Conservation (phyloP, 2,888 invertebrate genomes). For the Epiblema foenella region DNA sequence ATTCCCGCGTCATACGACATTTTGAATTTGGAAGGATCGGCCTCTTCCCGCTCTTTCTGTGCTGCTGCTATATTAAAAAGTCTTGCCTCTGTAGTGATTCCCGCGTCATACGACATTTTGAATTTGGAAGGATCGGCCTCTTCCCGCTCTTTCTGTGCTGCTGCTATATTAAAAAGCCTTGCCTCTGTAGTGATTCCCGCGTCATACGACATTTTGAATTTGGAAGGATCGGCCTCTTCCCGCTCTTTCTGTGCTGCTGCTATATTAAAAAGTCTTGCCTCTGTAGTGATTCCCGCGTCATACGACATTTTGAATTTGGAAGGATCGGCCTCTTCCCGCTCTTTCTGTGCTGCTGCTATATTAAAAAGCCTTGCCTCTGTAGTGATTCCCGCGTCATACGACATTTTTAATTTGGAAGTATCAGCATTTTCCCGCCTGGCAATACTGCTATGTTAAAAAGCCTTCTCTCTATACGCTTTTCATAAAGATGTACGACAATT, state of each 20-base stretch:
- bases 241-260: neutral
- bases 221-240: neutral
- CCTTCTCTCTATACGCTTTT: neutral
- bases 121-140: neutral
- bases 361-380: neutral
- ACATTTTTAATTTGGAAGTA: neutral
- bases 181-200: neutral
- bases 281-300: neutral
- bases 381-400: neutral
- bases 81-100: neutral
- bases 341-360: neutral
- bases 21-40: neutral
- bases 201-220: conserved; percentile 1
- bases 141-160: neutral
- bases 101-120: neutral
- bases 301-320: conserved; percentile 1
- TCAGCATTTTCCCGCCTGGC: neutral
- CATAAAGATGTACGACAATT: neutral
- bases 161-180: neutral
- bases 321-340: neutral
- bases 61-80: neutral
- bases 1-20: neutral
- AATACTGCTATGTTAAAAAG: neutral
- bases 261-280: neutral
- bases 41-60: neutral